Base-by-base conservation (phyloP, 2,797 vertebrate genomes). In the Apogon talboti region DNA sequence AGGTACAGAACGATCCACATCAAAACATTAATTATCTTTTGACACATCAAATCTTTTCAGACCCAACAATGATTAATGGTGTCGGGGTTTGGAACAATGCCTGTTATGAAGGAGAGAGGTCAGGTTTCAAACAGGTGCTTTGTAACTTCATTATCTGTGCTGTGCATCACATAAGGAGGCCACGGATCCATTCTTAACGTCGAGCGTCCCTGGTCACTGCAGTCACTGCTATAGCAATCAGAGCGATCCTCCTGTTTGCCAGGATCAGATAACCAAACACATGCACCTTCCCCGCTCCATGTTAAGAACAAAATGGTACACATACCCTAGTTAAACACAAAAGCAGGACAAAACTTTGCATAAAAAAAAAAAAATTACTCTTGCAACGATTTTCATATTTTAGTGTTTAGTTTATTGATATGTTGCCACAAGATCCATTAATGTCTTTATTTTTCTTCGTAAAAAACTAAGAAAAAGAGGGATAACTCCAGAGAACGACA, bases 201-300 rank as follows among this genome's bases (percentile, higher is more conserved):
- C 14, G 40, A 11, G 52, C 15, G 42, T 50, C 45, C 38, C 67
- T 41, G 51, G 12, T n/a, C 50, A n/a, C 13, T 6, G 46, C 13
- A 0, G 24, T 61, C 70, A 43, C 53, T 60, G 43, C 0, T 48
- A 61, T n/a, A n/a, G n/a, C n/a, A n/a, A n/a, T n/a, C 7, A 58
- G 63, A 66, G 57, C 58, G 63, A 64, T 61, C 66, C 50, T 58
- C 33, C 16, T 42, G 41, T 13, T 44, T 68, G 55, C 51, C 59
- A 18, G 40, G 70, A 86, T 83, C 75, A 82, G 74, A 87, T 81
- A 62, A 77, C 57, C 30, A 64, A 12, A 73, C 1, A 55, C 21
- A 35, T 30, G 9, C 7, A 47, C 30, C 42, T 37, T 40, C 35
- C 28, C 45, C 47, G 43, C 38, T 66, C 57, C 49, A 50, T 61